These are phyloP conservation scores for Synodontis membranacea DNA, from an alignment of 2,113 vertebrate genomes.

Conservation along the genomic window DNA sequence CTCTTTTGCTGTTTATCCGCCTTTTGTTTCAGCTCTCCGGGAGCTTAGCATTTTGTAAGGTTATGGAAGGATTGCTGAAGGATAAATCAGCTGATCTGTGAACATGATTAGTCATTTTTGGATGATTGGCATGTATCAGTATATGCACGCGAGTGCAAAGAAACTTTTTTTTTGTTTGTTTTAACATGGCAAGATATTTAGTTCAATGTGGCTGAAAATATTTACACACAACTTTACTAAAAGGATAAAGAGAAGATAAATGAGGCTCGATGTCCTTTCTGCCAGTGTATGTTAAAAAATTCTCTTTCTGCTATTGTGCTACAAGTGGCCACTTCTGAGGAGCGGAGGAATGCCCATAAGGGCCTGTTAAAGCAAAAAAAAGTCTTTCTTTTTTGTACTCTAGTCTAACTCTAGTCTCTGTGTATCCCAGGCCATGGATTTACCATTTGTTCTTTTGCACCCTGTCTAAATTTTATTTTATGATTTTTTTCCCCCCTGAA, in stretches of 20 bases:
- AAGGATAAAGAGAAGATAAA: background rate
- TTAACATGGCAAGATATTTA: background rate
- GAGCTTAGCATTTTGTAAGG: no score
- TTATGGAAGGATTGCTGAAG: background rate
- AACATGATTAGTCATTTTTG: no score
- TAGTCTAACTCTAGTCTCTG: no score
- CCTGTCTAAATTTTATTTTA: background rate
- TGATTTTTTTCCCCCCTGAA: background rate
- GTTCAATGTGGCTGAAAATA: background rate
- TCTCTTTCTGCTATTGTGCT: background rate
- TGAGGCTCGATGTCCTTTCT: background rate
- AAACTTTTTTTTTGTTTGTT: no score
- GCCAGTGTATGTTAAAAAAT: background rate
- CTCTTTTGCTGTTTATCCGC: background rate
- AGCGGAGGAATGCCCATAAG: background rate
- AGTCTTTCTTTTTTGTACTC: background rate
- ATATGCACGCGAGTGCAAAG: no score
- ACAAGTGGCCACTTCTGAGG: background rate
- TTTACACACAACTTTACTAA: background rate
- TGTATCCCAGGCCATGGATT: background rate
- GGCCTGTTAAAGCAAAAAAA: background rate
- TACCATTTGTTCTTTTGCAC: background rate
- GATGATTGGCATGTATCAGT: no score
- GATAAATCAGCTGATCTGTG: background rate
- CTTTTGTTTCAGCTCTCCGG: background rate